Evolutionary conservation across 1,140 invertebrate genomes (phyloP).

Genomic region (Platyscapa corneri): DNA sequence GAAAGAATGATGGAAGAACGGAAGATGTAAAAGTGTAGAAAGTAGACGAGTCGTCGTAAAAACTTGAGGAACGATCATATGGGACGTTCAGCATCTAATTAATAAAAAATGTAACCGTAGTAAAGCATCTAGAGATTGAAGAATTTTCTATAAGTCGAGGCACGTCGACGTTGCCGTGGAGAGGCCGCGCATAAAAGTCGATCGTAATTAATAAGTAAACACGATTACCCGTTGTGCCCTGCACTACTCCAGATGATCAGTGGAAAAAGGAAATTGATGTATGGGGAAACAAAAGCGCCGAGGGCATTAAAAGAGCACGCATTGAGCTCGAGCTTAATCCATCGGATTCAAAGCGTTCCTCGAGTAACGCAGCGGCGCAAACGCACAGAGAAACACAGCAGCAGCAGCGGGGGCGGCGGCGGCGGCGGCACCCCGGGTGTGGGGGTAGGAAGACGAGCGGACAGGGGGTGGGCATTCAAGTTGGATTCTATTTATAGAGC

Average conservation of each 20-base stretch:
- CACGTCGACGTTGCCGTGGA: background rate
- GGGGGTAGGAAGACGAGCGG: constrained; percentile 44
- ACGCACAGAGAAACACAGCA: background rate
- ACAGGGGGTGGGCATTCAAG: constrained; percentile 48
- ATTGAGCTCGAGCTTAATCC: background rate
- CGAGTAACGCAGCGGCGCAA: background rate
- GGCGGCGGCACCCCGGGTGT: background rate
- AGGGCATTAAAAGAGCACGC: constrained; percentile 6
- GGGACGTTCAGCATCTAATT: too few relatives aligned
- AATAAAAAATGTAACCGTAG: too few relatives aligned
- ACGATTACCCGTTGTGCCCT: background rate
- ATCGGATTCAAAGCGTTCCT: background rate
- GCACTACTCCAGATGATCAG: background rate
- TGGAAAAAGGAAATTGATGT: constrained; percentile 1
- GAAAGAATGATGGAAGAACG: too few relatives aligned
- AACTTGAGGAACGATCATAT: too few relatives aligned
- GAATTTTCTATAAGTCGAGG: background rate
- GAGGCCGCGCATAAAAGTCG: background rate
- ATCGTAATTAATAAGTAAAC: background rate
- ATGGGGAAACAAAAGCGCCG: background rate
- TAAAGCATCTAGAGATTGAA: too few relatives aligned
- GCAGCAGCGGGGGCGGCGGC: too few relatives aligned
- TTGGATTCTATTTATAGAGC: constrained; percentile 72
- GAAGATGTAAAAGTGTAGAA: too few relatives aligned
- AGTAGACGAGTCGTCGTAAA: too few relatives aligned